Base-by-base conservation (phyloP, 2,888 invertebrate species). In the Synanthedon tipuliformis region DNA sequence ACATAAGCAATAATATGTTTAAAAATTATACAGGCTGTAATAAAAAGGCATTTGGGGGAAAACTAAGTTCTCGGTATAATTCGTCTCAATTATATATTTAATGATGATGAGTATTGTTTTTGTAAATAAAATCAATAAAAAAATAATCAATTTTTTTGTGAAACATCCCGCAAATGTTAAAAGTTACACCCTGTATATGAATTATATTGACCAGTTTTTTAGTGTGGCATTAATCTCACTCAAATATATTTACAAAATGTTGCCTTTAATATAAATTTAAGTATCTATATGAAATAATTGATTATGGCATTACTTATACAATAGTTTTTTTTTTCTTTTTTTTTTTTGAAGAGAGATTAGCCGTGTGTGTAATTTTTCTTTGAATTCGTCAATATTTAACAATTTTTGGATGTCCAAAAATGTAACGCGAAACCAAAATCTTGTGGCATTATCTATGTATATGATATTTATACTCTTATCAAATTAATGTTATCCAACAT, bases 231-330 rank as follows among this genome's bases (percentile, higher is more conserved):
- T 45, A 45, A 11, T 45, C 45, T 45, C 45, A 15, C 15, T 45
- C 15, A 45, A 45, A 45, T 49, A 49, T 49, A 61, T 62, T 64
- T 62, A 62, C 55, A 56, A 65, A 60, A 59, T 61, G 61, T 66
- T 69, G 68, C 68, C 66, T 70, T 69, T 69, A 10, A 34, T 34
- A 60, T 53, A 60, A 23, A 23, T 54, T 58, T 54, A 61, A 66
- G 59, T 61, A 61, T n/a, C n/a, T n/a, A n/a, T 65, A 62, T 58
- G 57, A 60, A 51, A 60, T 66, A 69, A 66, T 61, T 65, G 18
- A 18, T 18, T 73, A 76, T 75, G n/a, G n/a, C n/a, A n/a, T n/a
- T n/a, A n/a, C n/a, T n/a, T 77, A 75, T 70, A 68, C 57, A 68
- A 64, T 73, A 72, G 34, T 34, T 34, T 34, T 34, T 34, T 34